Conservation (phyloP, 1,140 invertebrate genomes). For the Cotesia chilonis region DNA sequence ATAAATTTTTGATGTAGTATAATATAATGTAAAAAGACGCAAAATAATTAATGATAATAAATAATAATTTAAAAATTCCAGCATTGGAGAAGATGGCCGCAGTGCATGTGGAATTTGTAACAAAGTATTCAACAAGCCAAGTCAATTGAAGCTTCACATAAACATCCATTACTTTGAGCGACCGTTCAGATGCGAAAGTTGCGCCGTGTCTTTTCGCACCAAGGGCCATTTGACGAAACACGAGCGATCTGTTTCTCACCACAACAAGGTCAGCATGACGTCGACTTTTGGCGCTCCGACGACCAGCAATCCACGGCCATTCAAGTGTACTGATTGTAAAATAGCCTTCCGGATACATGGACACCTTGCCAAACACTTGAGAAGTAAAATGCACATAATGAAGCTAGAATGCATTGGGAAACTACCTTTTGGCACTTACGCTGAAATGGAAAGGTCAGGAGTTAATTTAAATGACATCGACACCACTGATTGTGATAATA, state of each 20-base stretch:
- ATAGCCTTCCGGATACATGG: conserved; percentile 96
- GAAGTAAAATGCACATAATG: conserved; percentile 97
- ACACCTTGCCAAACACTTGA: conserved; percentile 93
- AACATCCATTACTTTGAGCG: conserved; percentile 97
- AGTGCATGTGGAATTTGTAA: conserved; percentile 88
- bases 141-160: conserved; percentile 89
- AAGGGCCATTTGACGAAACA: conserved; percentile 94
- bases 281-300: conserved; percentile 85
- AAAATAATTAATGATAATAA: conserved; percentile 35
- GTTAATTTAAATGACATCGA: conserved; percentile 92
- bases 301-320: conserved; percentile 89
- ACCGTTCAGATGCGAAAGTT: conserved; percentile 89
- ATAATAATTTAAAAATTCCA: conserved; percentile 43
- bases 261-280: conserved; percentile 88
- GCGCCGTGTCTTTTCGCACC: conserved; percentile 89
- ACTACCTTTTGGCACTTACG: conserved; percentile 94
- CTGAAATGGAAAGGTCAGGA: conserved; percentile 90
- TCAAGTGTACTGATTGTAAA: conserved; percentile 94
- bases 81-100: conserved; percentile 78
- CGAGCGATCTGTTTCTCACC: conserved; percentile 87
- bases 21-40: not conserved
- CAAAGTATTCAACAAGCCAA: conserved; percentile 89
- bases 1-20: too few species aligned
- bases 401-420: conserved; percentile 92
- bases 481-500: conserved; percentile 93